Base-by-base conservation (phyloP, 30 jellyfish, hydroid and myxozoan genomes). In the Mastigias papua region DNA sequence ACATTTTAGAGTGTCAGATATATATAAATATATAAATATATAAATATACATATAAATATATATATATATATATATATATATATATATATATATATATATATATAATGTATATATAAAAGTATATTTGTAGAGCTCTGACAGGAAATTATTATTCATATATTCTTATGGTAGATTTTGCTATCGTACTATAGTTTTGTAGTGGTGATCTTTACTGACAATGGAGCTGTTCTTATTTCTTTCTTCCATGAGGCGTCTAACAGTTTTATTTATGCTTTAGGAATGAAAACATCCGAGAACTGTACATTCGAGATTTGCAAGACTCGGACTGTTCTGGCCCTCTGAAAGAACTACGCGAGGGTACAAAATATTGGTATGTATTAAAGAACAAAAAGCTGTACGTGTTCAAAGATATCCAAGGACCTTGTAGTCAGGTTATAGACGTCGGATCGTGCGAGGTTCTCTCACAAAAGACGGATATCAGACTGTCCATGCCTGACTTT, bases 291-390 rank as follows among this genome's bases (percentile, higher is more conserved):
- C 63, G 74, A 51, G 86, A 66, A 49, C 42, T 91, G 25, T 67
- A 63, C 61, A 70, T 76, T 13, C 93, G 81, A 61, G 96, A 94
- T 32, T 75, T 94, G 64, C 89, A 50, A 49, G 70, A 86, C 60
- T 92, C 97, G 2, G 23, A 63, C 9, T 85, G 87, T n/a, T 73
- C 89, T 42, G 98, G 98, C 15, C 95, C 95, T 16, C 78, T 94
- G 68, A 77, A 81, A 60, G 92, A 94, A 27, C 70, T 94, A 49
- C 90, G 90, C 21, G 76, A 89, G 13, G 78, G 80, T 76, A 64
- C 93, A 10, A 89, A 84, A 28, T 76, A 69, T 19, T 94, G 98
- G 98, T 83, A 93, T 67, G 97, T 86, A 48, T 63, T 94, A 32
- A 94, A 89, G 66, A 42, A 66, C 22, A 81, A 89, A 54, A 83